A percentile compares a stretch with the other conserved stretches of the same genome.
Evolutionary conservation across 1,140 invertebrate genomes (phyloP).

Genomic region (Cydia amplana): DNA sequence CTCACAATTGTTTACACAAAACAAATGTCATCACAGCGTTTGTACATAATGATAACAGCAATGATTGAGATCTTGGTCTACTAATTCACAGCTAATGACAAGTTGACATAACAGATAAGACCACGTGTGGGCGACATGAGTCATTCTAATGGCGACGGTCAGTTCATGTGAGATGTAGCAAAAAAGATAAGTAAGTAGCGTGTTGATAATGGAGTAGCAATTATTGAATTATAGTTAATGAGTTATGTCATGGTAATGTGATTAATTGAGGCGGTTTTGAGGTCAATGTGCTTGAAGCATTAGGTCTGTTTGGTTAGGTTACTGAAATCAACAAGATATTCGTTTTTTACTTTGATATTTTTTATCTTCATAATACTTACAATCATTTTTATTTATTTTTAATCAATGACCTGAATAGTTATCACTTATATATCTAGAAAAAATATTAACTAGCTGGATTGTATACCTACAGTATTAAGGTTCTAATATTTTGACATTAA

Average conservation of each 20-base stretch:
- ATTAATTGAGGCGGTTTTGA: neutral
- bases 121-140: constrained; percentile 17
- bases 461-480: no score
- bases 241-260: neutral
- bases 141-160: constrained; percentile 16
- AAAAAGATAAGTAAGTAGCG: constrained; percentile 11
- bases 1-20: neutral
- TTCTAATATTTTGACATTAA: no score
- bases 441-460: no score
- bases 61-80: constrained; percentile 14
- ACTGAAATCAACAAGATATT: neutral
- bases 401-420: no score
- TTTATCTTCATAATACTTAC: no score
- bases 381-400: no score
- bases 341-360: no score
- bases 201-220: constrained; percentile 1
- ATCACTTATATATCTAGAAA: no score
- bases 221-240: constrained; percentile 11
- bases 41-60: constrained; percentile 7
- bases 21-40: neutral
- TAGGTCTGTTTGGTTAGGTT: neutral
- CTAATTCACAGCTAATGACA: constrained; percentile 18
- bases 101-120: constrained; percentile 33
- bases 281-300: neutral
- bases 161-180: neutral